Conservation (phyloP, 1,140 invertebrate species). For the Drosophila repleta region DNA sequence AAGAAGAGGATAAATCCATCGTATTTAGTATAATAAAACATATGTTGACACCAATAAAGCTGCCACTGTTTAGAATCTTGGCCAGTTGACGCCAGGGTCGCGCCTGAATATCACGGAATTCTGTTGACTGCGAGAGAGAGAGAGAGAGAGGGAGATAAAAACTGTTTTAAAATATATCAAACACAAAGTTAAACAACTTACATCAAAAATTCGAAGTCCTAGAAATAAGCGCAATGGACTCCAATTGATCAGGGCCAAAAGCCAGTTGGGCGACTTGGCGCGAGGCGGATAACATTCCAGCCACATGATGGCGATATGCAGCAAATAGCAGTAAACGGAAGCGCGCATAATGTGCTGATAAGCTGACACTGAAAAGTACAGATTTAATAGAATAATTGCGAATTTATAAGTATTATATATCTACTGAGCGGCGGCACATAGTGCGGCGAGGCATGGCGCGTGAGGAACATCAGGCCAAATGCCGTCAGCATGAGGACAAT, state of each 20-base stretch:
- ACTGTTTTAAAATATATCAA: neutral
- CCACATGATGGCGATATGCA: slow-evolving; percentile 72
- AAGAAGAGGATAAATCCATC: neutral
- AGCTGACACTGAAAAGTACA: slow-evolving; percentile 47
- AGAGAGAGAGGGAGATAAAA: too few relatives aligned
- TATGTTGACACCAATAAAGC: slow-evolving; percentile 53
- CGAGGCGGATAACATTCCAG: slow-evolving; percentile 70
- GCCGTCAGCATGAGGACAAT: slow-evolving; percentile 56
- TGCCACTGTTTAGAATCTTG: slow-evolving; percentile 65
- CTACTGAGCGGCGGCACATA: slow-evolving; percentile 74
- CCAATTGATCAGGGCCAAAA: slow-evolving; percentile 53
- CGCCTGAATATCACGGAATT: slow-evolving; percentile 54
- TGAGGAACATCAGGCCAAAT: slow-evolving; percentile 70
- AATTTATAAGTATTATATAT: neutral
- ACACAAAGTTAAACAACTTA: slow-evolving; percentile 24
- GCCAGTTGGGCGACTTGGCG: slow-evolving; percentile 31
- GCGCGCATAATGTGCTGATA: slow-evolving; percentile 64
- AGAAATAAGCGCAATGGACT: slow-evolving; percentile 49
- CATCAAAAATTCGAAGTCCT: slow-evolving; percentile 62
- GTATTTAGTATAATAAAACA: slow-evolving; percentile 34
- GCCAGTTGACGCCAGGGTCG: slow-evolving; percentile 74
- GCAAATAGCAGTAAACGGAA: slow-evolving; percentile 64
- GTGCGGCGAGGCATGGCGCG: slow-evolving; percentile 62
- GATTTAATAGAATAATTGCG: neutral
- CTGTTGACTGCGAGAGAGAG: slow-evolving; percentile 37